Conservation (phyloP, 2,888 invertebrate species). For the Eurytoma adleriae region DNA sequence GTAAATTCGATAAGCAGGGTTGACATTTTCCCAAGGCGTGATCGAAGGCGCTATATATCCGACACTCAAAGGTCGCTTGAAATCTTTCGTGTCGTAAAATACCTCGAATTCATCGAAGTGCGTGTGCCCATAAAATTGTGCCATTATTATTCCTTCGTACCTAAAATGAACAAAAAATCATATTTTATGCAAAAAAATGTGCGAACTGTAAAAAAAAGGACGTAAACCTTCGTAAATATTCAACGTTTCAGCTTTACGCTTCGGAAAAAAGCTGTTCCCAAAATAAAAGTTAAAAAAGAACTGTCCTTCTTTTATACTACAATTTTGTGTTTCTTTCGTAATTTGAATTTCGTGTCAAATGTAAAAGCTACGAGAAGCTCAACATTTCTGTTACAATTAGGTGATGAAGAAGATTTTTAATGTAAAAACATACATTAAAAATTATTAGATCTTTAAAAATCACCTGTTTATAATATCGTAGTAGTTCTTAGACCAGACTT, state of each 20-base stretch:
- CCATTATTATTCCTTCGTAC: slow-evolving; percentile 54
- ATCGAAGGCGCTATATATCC: slow-evolving; percentile 97
- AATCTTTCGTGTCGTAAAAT: slow-evolving; percentile 90
- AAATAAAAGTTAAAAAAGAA: neutral
- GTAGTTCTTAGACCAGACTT: slow-evolving; percentile 97
- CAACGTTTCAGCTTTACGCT: too few species aligned
- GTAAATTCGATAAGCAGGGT: slow-evolving; percentile 97
- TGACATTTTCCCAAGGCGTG: slow-evolving; percentile 93
- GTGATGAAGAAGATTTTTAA: too few species aligned
- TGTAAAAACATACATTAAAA: too few species aligned
- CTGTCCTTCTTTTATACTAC: too few species aligned
- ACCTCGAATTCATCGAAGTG: slow-evolving; percentile 90
- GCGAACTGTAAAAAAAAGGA: too few species aligned
- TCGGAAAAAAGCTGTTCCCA: neutral
- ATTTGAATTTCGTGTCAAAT: too few species aligned
- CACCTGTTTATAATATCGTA: slow-evolving; percentile 89
- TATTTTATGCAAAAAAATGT: too few species aligned
- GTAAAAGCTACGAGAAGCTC: too few species aligned
- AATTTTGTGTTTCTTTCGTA: too few species aligned
- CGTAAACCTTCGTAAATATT: too few species aligned
- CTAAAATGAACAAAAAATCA: slow-evolving; percentile 63
- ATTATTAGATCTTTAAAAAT: neutral
- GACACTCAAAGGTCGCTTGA: slow-evolving; percentile 89
- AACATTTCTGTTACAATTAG: neutral
- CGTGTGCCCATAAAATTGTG: slow-evolving; percentile 54